A percentile compares a stretch with the other conserved stretches of the same genome.
phyloP scores from a whole-genome alignment of 1,140 invertebrate genomes.

The Aphis craccivora region DNA sequence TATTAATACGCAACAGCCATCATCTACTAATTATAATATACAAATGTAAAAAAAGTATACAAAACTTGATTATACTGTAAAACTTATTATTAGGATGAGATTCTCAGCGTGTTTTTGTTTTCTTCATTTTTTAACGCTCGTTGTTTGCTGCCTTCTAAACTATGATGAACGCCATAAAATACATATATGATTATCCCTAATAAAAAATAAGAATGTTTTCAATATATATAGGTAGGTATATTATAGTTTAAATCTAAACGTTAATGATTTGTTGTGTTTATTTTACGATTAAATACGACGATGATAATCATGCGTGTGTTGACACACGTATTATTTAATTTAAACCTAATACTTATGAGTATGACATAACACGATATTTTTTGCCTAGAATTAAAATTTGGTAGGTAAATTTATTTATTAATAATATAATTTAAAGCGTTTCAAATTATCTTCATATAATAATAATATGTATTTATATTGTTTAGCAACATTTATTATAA shows the following conservation, averaged over 20 bases:
- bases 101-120: not conserved
- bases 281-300: no score
- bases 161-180: constrained; percentile 20
- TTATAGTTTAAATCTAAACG: not conserved
- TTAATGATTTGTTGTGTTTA: not conserved
- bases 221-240: no score
- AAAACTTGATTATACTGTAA: not conserved
- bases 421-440: no score
- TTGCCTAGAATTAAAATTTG: no score
- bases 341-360: no score
- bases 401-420: no score
- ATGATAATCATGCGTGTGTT: no score
- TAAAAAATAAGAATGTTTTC: not conserved
- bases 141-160: not conserved
- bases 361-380: no score
- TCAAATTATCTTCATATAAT: no score
- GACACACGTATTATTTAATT: no score
- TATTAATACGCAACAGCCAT: not conserved
- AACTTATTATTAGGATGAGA: not conserved
- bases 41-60: not conserved
- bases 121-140: not conserved
- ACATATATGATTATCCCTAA: constrained; percentile 9
- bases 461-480: no score
- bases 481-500: no score
- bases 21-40: not conserved